Base-by-base conservation (phyloP, 2,113 vertebrate species). In the Chlamydotis undulata region DNA sequence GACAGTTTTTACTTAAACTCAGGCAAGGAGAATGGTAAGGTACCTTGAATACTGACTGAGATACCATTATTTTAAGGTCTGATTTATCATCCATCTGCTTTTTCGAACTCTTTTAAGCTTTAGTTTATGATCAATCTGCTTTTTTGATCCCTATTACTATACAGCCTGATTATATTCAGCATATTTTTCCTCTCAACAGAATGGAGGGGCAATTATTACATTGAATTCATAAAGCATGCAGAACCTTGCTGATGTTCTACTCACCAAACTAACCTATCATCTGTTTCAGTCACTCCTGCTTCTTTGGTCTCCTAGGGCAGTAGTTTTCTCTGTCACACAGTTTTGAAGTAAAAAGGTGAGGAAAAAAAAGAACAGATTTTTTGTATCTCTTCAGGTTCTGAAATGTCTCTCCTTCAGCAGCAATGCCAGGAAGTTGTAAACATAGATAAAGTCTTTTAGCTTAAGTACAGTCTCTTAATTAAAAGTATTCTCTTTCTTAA, bases 391-490 rank as follows among this genome's bases (percentile, higher is more conserved):
- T 82, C 19, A 75, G 23, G 43, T 81, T 89, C 71, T 45, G 23
- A 47, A 47, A 70, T 35, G 17, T 37, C 19, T 78, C 15, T 76
- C 29, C 25, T 71, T 73, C 50, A 83, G 19, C 57, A 79, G 31
- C 22, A 89, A 76, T 69, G 37, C 35, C 70, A 94, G 49, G 68
- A 96, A 87, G 6, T 37, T 93, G 57, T 90, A 96, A 96, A 91
- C 35, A 87, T 45, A 68, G 35, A 78, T 68, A 84, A 84, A 89
- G 22, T 10, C 53, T 91, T 96, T 91, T 73, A 82, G 61, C 43
- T 61, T 88, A 84, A 94, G 50, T 65, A 89, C 21, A 83, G 94
- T 85, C 28, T 83, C 55, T 94, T 96, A 94, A 96, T 96, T 95
- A 89, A 90, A 94, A 73, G 37, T 85, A 69, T 53, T 67, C 17